These are phyloP conservation scores for Hydrochoerus hydrochaeris DNA, from an alignment of 2,113 vertebrate species.

Conservation along the genomic window DNA sequence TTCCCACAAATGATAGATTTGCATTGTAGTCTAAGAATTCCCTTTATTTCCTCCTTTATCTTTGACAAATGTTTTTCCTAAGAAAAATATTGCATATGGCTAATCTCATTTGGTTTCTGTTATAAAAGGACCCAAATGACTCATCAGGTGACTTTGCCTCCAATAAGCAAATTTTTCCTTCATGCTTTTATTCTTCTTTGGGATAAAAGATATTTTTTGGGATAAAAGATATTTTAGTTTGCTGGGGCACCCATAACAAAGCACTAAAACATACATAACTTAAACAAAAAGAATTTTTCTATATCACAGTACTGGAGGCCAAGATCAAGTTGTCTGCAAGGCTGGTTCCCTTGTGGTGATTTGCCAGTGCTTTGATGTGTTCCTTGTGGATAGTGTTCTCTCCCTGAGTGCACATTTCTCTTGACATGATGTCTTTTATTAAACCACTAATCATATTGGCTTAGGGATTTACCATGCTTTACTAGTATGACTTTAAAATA, in stretches of 20 bases:
- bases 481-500: background rate
- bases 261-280: too few relatives aligned
- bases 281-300: background rate
- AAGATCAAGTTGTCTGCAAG: background rate
- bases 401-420: background rate
- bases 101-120: background rate
- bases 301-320: background rate
- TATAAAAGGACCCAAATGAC: background rate
- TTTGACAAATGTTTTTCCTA: background rate
- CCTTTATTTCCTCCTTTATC: background rate
- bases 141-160: background rate
- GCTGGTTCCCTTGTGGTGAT: background rate
- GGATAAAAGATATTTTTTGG: background rate
- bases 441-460: background rate
- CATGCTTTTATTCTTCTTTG: background rate
- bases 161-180: background rate
- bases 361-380: too few relatives aligned
- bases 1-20: background rate
- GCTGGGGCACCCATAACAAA: background rate
- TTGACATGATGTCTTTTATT: background rate
- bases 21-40: background rate
- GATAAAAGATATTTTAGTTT: background rate
- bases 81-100: background rate
- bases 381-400: background rate
- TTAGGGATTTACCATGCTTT: background rate